Conservation (phyloP, 2,888 invertebrate genomes). For the Oligia strigilis region DNA sequence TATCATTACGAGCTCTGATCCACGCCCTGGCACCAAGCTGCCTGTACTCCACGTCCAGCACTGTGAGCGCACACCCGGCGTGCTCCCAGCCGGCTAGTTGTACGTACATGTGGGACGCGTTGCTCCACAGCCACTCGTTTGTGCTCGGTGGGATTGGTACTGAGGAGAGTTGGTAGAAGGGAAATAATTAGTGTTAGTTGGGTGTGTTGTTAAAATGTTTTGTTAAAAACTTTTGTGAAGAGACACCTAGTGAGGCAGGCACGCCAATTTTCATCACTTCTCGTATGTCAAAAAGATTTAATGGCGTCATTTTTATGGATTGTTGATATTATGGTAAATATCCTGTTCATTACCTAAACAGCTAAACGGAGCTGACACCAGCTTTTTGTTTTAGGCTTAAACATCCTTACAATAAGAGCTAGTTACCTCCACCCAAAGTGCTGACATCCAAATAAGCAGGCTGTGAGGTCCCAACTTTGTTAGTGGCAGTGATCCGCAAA, state of each 20-base stretch:
- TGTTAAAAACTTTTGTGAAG: too few relatives aligned
- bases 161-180: too few relatives aligned
- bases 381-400: background rate
- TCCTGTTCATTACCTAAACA: too few relatives aligned
- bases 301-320: background rate
- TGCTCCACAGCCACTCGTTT: conserved; percentile 94
- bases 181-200: too few relatives aligned
- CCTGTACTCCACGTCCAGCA: conserved; percentile 94
- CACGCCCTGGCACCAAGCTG: conserved; percentile 86
- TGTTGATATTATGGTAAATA: background rate
- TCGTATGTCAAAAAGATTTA: too few relatives aligned
- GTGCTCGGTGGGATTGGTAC: conserved; percentile 92
- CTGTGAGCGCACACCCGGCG: conserved; percentile 95
- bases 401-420: background rate
- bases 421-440: conserved; percentile 66
- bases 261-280: too few relatives aligned
- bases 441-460: conserved; percentile 92
- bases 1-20: conserved; percentile 78
- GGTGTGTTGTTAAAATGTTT: too few relatives aligned
- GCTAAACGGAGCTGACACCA: too few relatives aligned
- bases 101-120: conserved; percentile 94
- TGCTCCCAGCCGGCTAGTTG: conserved; percentile 96
- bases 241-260: too few relatives aligned
- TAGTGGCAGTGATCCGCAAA: conserved; percentile 95
- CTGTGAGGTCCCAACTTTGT: conserved; percentile 95